Evolutionary conservation across 1,140 invertebrate species (phyloP).

Genomic region (Drosophila nigromelanica): DNA sequence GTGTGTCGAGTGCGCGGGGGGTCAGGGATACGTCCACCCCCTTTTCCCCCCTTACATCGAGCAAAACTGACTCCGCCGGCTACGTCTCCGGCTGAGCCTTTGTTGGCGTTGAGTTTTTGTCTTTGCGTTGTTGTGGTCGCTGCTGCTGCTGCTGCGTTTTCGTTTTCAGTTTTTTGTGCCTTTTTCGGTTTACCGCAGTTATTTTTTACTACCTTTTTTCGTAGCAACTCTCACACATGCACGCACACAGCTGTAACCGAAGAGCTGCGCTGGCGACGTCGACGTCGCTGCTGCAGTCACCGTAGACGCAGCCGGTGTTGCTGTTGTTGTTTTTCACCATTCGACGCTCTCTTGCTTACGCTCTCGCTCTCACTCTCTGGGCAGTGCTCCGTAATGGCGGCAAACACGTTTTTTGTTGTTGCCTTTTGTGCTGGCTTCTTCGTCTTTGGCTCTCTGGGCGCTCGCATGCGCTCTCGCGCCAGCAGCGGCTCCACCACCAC

Average conservation of each 20-base stretch:
- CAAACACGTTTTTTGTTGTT: constrained; percentile 78
- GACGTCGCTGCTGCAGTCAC: constrained; percentile 39
- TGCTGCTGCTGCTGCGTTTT: constrained; percentile 63
- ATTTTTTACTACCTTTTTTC: constrained; percentile 82
- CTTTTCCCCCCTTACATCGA: neutral
- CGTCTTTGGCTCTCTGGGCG: constrained; percentile 63
- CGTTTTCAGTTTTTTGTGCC: constrained; percentile 71
- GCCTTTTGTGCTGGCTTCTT: constrained; percentile 54
- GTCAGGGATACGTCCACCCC: neutral
- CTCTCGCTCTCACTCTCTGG: constrained; percentile 1
- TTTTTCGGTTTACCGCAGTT: constrained; percentile 82
- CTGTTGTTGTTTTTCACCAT: constrained; percentile 43
- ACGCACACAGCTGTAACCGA: constrained; percentile 42
- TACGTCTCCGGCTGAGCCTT: constrained; percentile 40
- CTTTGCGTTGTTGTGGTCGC: constrained; percentile 69
- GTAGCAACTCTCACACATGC: constrained; percentile 57
- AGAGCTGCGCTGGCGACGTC: constrained; percentile 34
- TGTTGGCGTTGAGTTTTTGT: constrained; percentile 49
- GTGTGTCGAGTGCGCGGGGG: neutral
- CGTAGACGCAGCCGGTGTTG: constrained; percentile 46
- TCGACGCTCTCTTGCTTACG: constrained; percentile 10
- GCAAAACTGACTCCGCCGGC: constrained; percentile 11
- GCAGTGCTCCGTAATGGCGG: constrained; percentile 63
- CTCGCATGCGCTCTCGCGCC: constrained; percentile 73
- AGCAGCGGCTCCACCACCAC: constrained; percentile 51